These are phyloP conservation scores for Polyploca ridens DNA, from an alignment of 2,888 invertebrate species.

Conservation along the genomic window DNA sequence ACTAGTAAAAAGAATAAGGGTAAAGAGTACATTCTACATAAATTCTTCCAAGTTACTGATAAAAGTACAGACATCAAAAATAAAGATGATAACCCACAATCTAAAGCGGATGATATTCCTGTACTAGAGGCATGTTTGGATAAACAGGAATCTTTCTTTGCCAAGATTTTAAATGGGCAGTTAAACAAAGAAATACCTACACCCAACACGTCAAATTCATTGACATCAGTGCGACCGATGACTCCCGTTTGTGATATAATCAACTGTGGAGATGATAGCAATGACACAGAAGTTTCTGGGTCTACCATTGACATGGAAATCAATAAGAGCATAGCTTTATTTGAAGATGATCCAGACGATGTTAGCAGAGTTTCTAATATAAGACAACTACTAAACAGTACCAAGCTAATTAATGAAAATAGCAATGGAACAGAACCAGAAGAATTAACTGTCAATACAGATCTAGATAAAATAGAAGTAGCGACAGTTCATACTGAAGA, in stretches of 20 bases:
- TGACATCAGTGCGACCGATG: conserved; percentile 33
- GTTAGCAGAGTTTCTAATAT: conserved; percentile 61
- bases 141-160: conserved; percentile 79
- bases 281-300: conserved; percentile 70
- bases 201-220: conserved; percentile 12
- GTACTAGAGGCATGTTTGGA: conserved; percentile 56
- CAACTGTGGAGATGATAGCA: conserved; percentile 65
- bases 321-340: conserved; percentile 74
- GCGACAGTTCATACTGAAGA: conserved; percentile 31
- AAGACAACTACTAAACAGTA: conserved; percentile 60
- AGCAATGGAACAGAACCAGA: conserved; percentile 29
- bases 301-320: conserved; percentile 80
- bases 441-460: conserved; percentile 15
- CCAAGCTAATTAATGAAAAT: conserved; percentile 34
- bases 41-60: conserved; percentile 29
- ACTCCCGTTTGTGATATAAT: conserved; percentile 59
- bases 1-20: conserved; percentile 37
- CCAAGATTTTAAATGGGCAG: conserved; percentile 59
- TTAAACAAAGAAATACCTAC: conserved; percentile 19
- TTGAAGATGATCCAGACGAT: conserved; percentile 69
- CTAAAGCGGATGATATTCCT: conserved; percentile 19
- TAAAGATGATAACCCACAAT: conserved; percentile 16
- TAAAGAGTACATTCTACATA: conserved; percentile 60
- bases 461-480: conserved; percentile 18
- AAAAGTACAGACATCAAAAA: conserved; percentile 24